A percentile compares a stretch with the other conserved stretches of the same genome.
phyloP scores from a whole-genome alignment of 1,140 invertebrate genomes.

The Drosophila mojavensis region DNA sequence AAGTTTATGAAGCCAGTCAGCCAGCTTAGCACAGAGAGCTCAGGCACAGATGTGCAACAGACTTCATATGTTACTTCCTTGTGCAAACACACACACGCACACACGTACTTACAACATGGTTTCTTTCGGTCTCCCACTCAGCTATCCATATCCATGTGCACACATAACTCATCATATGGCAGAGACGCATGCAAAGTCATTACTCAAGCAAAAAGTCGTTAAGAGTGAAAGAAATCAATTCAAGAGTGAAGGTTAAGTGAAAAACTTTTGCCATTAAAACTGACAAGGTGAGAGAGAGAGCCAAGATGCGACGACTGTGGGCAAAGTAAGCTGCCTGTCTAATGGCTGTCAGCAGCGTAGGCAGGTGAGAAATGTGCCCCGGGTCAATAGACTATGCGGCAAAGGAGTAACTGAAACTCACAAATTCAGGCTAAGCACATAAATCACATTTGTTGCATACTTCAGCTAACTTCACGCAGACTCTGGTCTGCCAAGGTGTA shows the following conservation, averaged over 20 bases:
- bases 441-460: slow-evolving; percentile 39
- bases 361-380: slow-evolving; percentile 35
- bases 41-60: slow-evolving; percentile 41
- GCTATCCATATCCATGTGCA: background rate
- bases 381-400: slow-evolving; percentile 38
- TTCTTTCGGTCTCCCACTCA: background rate
- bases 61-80: slow-evolving; percentile 47
- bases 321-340: slow-evolving; percentile 12
- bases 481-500: background rate
- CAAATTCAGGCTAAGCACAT: slow-evolving; percentile 15
- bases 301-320: no score
- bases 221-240: slow-evolving; percentile 70
- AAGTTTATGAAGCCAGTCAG: slow-evolving; percentile 65
- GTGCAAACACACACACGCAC: slow-evolving; percentile 27
- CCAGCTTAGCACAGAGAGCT: slow-evolving; percentile 48
- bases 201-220: slow-evolving; percentile 76
- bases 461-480: background rate
- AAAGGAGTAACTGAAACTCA: slow-evolving; percentile 6
- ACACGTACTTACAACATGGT: background rate
- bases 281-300: slow-evolving; percentile 49
- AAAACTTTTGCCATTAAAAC: slow-evolving; percentile 74
- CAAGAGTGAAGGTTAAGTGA: slow-evolving; percentile 75
- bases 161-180: slow-evolving; percentile 63
- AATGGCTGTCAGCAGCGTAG: slow-evolving; percentile 28
- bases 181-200: slow-evolving; percentile 73